Evolutionary conservation across 1,140 invertebrate genomes (phyloP).

Genomic region (Yoshiicerus persimilis): DNA sequence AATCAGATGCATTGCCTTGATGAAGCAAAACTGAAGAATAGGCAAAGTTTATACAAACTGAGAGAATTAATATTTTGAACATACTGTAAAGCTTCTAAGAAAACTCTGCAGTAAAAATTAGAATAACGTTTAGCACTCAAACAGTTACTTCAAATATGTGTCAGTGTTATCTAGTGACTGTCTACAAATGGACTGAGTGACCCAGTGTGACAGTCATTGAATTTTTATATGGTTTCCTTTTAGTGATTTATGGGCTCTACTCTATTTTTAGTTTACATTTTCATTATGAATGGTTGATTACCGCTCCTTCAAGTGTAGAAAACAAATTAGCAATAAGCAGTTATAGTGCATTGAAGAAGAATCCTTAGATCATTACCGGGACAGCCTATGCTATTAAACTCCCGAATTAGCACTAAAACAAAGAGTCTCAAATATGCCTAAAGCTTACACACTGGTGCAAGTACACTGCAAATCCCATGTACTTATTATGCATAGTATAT

Average conservation of each 20-base stretch:
- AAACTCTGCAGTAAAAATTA: neutral
- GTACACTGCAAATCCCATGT: no score
- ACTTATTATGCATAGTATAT: no score
- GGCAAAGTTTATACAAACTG: neutral
- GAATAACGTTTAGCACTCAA: neutral
- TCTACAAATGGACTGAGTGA: neutral
- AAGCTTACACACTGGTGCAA: no score
- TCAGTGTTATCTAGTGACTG: neutral
- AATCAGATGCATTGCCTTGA: neutral
- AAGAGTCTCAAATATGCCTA: no score
- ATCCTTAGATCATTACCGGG: neutral
- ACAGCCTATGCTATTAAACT: neutral
- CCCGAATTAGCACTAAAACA: neutral
- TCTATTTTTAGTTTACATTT: conserved; percentile 11
- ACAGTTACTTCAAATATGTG: neutral
- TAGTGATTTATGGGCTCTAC: neutral
- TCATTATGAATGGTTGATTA: conserved; percentile 24
- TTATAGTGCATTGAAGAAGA: no score
- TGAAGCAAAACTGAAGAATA: neutral
- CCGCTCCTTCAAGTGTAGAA: neutral
- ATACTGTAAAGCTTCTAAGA: neutral
- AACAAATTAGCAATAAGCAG: neutral
- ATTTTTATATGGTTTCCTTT: conserved; percentile 13
- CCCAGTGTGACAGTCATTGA: neutral
- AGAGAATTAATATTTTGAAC: neutral